Percentiles rank a stretch among this genome's conserved stretches.
These are phyloP conservation scores for Nymphalis polychloros DNA, from an alignment of 2,888 invertebrate genomes.

Conservation along the genomic window DNA sequence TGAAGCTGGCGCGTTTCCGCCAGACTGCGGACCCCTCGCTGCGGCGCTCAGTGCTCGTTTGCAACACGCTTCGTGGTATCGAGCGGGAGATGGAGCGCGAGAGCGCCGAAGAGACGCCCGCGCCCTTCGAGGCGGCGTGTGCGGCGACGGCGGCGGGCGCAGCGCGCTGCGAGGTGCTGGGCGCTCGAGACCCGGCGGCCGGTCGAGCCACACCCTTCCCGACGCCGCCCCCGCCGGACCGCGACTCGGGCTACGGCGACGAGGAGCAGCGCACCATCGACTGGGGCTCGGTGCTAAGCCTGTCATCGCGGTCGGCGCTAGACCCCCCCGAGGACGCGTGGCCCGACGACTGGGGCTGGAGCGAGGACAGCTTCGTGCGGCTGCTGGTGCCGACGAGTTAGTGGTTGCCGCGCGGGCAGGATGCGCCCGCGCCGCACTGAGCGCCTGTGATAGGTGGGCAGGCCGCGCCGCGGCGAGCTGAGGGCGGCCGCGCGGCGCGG, in stretches of 20 bases:
- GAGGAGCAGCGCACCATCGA: constrained; percentile 91
- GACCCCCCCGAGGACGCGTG: constrained; percentile 92
- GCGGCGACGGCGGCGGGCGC: constrained; percentile 74
- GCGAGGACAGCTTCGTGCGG: constrained; percentile 87
- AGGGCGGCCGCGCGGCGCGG: constrained; percentile 56
- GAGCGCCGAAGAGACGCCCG: constrained; percentile 81
- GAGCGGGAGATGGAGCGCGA: constrained; percentile 93
- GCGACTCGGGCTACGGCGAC: constrained; percentile 89
- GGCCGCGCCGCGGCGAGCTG: constrained; percentile 58
- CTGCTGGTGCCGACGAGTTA: constrained; percentile 87
- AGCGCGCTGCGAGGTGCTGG: constrained; percentile 84
- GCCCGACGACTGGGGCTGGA: constrained; percentile 83
- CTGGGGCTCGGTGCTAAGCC: constrained; percentile 94
- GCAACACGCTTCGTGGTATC: constrained; percentile 93
- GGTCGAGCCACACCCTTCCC: constrained; percentile 88
- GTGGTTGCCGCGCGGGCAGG: constrained; percentile 78
- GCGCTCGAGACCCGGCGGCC: constrained; percentile 68
- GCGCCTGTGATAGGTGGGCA: constrained; percentile 71
- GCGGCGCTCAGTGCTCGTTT: constrained; percentile 94
- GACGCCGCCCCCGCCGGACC: constrained; percentile 79
- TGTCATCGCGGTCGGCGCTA: constrained; percentile 92
- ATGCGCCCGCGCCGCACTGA: constrained; percentile 75
- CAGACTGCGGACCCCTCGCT: constrained; percentile 95
- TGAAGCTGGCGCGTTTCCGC: constrained; percentile 92
- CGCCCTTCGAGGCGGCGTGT: constrained; percentile 70